These are phyloP conservation scores for Stichopus horrens DNA, from an alignment of 53 echinoderm and acorn worm genomes.

Conservation along the genomic window DNA sequence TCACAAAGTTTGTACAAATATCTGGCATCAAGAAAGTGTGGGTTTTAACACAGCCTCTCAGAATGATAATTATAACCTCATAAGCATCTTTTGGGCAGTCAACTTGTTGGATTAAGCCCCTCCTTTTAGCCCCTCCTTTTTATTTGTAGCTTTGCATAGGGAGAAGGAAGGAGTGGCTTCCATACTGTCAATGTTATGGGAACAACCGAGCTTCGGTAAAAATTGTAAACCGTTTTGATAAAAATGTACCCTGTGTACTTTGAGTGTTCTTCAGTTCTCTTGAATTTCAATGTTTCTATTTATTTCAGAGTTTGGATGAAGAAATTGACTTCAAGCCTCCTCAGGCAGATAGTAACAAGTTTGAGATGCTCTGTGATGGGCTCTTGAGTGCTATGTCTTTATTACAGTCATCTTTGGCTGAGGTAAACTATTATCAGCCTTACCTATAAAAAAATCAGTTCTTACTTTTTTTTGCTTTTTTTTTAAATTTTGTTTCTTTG, in stretches of 20 bases:
- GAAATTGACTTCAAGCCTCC: constrained; percentile 58
- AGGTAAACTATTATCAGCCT: constrained; percentile 52
- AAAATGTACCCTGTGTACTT: neutral
- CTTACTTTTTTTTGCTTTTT: neutral
- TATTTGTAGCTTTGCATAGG: neutral
- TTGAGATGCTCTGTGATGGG: constrained; percentile 98
- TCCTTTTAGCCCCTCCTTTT: too few relatives aligned
- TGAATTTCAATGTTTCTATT: neutral
- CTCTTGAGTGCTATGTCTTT: constrained; percentile 79
- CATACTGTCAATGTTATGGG: neutral
- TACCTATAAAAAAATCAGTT: neutral
- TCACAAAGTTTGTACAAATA: too few relatives aligned
- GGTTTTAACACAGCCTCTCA: too few relatives aligned
- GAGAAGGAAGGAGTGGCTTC: neutral
- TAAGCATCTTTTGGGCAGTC: too few relatives aligned
- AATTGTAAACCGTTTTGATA: too few relatives aligned
- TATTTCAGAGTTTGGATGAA: constrained; percentile 70
- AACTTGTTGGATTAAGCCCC: too few relatives aligned
- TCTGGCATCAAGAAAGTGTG: too few relatives aligned
- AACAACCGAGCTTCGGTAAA: neutral
- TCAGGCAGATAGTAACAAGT: constrained; percentile 86
- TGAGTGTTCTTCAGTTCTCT: neutral
- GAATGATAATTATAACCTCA: too few relatives aligned
- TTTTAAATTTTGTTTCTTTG: neutral
- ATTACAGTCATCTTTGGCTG: constrained; percentile 78